Evolutionary conservation across 2,888 invertebrate species (phyloP), one percentile per base, ranked within the genome.

Genomic region (Cephus sareptanus): DNA sequence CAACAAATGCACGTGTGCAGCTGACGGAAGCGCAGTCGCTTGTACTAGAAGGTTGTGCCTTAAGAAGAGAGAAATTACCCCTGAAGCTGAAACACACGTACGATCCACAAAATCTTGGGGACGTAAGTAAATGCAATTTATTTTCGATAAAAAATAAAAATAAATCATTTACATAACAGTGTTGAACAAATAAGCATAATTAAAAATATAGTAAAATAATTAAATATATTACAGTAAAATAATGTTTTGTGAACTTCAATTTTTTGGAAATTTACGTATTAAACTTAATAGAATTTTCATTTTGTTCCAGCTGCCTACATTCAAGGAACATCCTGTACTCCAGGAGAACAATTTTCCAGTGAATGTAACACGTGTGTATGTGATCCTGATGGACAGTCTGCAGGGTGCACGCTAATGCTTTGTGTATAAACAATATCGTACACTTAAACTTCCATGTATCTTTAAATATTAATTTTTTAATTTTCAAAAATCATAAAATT

Each of bases 291-390:
- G 40, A 56, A 23, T 56, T 56, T 56, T 6, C 9, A 23, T 23
- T 56, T 15, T 6, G 15, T 40, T 56, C 9, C 40, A 56, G 40
- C 40, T 56, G 40, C 9, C 40, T 56, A 56, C 40, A 23, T 56
- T 23, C 23, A 23, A 23, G 40, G 23, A 23, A 56, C 40, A 56
- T 4, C 23, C 40, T 93, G 93, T 89, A 92, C 92, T 78, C 92
- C 93, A 0, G 93, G 92, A 1, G 92, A 92, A 81, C 92, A 92
- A 81, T 93, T 93, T 90, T 92, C 91, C 79, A 90, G 90, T 0
- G 92, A 91, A 70, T 93, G 93, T 88, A 93, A 93, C 84, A 92
- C 92, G 84, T 94, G 94, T 88, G 91, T 92, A 1, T 94, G 94
- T 85, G 91, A 92, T 0, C 92, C 92, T 0, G 92, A 92, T 78